A percentile compares a stretch with the other conserved stretches of the same genome.
Conservation (phyloP, 2,888 invertebrate genomes). For the Ophion costatus region DNA sequence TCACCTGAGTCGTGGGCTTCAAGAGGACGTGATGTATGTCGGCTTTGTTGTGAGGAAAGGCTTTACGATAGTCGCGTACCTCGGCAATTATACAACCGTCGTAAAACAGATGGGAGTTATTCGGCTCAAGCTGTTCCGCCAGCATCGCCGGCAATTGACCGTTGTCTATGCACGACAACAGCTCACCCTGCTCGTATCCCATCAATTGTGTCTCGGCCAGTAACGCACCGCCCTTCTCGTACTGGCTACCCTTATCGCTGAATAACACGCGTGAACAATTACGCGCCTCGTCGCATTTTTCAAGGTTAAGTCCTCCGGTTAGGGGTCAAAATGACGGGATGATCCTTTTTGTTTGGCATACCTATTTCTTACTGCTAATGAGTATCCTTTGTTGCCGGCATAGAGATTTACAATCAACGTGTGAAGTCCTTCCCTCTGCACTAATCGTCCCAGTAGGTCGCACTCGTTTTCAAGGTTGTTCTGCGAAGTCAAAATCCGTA, state of each 20-base stretch:
- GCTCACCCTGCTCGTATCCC: constrained; percentile 95
- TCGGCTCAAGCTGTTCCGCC: constrained; percentile 92
- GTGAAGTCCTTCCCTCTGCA: constrained; percentile 93
- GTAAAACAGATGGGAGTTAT: constrained; percentile 94
- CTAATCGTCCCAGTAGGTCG: constrained; percentile 91
- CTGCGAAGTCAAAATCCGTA: constrained; percentile 65
- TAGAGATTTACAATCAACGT: constrained; percentile 96
- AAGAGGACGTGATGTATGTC: constrained; percentile 94
- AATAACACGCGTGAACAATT: constrained; percentile 39
- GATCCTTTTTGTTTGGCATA: constrained; percentile 75
- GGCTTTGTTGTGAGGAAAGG: constrained; percentile 90
- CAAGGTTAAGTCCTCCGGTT: constrained; percentile 71
- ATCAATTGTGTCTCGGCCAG: constrained; percentile 89
- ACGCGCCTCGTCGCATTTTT: constrained; percentile 77
- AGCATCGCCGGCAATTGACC: constrained; percentile 95
- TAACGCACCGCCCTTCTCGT: constrained; percentile 88
- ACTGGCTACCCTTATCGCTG: constrained; percentile 82
- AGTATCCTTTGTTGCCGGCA: constrained; percentile 96
- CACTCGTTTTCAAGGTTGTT: constrained; percentile 82
- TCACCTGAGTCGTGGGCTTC: constrained; percentile 93
- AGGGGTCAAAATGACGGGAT: background rate
- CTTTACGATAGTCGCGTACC: constrained; percentile 94
- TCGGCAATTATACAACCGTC: constrained; percentile 96
- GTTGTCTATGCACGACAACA: constrained; percentile 94
- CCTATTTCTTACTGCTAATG: constrained; percentile 88